phyloP scores from a whole-genome alignment of 2,113 vertebrate species.

The Rhinogobius similis region DNA sequence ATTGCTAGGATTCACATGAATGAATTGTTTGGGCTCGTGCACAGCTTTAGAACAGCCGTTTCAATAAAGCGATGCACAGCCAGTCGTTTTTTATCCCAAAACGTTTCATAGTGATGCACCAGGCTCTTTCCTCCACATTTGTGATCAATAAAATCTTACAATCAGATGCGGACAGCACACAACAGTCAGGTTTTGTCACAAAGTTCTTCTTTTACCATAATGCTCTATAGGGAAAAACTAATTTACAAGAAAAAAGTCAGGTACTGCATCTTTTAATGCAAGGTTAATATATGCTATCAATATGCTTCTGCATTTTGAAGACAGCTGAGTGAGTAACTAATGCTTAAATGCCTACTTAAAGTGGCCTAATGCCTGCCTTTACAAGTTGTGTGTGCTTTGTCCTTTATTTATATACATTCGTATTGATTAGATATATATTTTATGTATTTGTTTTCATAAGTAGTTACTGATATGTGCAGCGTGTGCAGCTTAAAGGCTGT shows the following conservation, averaged over 20 bases:
- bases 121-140: too few relatives aligned
- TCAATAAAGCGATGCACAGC: too few relatives aligned
- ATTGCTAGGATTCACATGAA: too few relatives aligned
- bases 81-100: too few relatives aligned
- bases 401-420: background rate
- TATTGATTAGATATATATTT: background rate
- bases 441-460: background rate
- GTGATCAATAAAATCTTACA: background rate
- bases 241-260: background rate
- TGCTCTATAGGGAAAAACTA: too few relatives aligned
- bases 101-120: too few relatives aligned
- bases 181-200: background rate
- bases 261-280: background rate
- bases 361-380: background rate
- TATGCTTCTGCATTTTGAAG: background rate
- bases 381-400: background rate
- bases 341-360: background rate
- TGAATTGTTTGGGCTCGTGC: too few relatives aligned
- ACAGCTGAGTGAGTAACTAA: too few relatives aligned
- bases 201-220: background rate
- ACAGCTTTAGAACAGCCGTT: too few relatives aligned
- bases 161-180: background rate
- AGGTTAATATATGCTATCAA: background rate
- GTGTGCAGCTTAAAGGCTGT: constrained; percentile 3
- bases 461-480: background rate